A percentile compares a stretch with the other conserved stretches of the same genome.
Evolutionary conservation across 2,797 vertebrate species (phyloP).

Genomic region (Cirrhinus molitorella): DNA sequence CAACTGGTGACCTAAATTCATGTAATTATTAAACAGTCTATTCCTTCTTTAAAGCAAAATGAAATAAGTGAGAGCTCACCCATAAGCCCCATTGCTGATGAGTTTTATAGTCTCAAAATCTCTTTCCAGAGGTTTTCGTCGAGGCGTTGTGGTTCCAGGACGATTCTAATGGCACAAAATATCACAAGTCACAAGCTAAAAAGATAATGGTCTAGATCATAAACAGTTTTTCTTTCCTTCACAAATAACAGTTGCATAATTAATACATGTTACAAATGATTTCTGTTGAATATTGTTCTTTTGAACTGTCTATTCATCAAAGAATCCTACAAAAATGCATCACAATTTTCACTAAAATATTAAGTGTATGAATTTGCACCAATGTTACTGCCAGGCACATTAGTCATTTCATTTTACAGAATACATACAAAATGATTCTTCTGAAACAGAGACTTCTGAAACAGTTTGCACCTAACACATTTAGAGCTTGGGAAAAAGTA

Average conservation of each 20-base stretch:
- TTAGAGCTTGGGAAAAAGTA: neutral
- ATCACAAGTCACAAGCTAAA: no score
- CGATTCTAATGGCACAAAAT: slow-evolving; percentile 59
- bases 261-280: neutral
- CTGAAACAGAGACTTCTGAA: neutral
- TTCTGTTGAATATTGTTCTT: neutral
- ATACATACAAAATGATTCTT: neutral
- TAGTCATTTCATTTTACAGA: neutral
- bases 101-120: slow-evolving; percentile 98
- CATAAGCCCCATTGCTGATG: slow-evolving; percentile 97
- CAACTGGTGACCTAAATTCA: neutral
- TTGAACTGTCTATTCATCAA: neutral
- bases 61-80: slow-evolving; percentile 78
- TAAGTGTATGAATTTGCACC: neutral
- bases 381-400: neutral
- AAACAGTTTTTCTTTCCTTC: no score
- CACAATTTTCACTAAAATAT: neutral
- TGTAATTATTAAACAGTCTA: neutral
- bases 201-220: no score
- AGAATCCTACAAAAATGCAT: neutral
- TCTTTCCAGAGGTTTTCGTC: slow-evolving; percentile 91
- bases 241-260: neutral
- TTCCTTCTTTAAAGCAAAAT: neutral
- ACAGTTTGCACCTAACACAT: neutral
- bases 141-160: slow-evolving; percentile 72